Conservation (phyloP, 2,797 vertebrate genomes). For the Hippopotamyrus pictus region DNA sequence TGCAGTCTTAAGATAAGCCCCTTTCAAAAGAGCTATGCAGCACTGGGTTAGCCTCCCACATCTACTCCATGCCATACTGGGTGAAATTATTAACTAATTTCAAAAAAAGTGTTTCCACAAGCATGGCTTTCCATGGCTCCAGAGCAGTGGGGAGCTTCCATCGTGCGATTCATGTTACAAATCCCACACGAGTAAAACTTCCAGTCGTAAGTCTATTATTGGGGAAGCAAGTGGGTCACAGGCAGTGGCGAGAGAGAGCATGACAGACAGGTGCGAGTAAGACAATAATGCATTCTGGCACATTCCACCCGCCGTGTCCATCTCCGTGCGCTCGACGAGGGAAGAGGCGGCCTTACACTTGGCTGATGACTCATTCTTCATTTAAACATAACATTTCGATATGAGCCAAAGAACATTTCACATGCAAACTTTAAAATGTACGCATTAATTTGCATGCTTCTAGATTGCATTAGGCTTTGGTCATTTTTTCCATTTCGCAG, state of each 20-base stretch:
- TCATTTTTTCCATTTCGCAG: not conserved
- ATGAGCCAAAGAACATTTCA: not conserved
- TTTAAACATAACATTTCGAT: not conserved
- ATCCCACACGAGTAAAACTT: not conserved
- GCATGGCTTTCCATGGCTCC: not conserved
- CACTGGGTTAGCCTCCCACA: not conserved
- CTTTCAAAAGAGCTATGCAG: not conserved
- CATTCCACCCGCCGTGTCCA: not conserved
- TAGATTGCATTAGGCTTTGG: not conserved
- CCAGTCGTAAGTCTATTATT: not conserved
- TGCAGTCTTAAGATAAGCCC: not conserved
- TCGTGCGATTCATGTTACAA: not conserved
- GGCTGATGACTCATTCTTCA: not conserved
- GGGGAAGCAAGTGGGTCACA: not conserved
- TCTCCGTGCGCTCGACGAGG: not conserved
- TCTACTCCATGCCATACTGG: not conserved
- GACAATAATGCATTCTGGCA: not conserved
- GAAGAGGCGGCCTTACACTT: not conserved
- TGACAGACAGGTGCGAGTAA: not conserved
- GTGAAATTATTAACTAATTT: not conserved
- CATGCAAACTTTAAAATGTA: conserved; percentile 6
- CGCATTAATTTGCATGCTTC: not conserved
- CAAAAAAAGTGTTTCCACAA: not conserved
- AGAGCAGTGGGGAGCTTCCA: too few relatives aligned
- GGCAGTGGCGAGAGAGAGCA: not conserved